Base-by-base conservation (phyloP, 2,113 vertebrate species). In the Tragelaphus buxtoni region DNA sequence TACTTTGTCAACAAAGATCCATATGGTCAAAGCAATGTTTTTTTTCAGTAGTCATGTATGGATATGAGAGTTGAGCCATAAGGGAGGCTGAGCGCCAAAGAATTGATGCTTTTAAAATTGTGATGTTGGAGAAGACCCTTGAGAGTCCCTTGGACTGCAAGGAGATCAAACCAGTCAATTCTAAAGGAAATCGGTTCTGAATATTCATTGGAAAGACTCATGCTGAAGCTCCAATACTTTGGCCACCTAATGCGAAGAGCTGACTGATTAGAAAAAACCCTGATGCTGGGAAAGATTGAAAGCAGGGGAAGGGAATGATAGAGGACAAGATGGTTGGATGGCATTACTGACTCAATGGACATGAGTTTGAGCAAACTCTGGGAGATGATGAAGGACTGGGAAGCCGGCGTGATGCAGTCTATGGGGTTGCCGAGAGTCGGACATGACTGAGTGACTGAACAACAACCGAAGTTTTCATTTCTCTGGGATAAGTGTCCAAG, bases 341-440 rank as follows among this genome's bases (percentile, higher is more conserved):
- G 65, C 9, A 11, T 35, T 35, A 69, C 65, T 35, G 32, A 69
- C 65, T 69, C 65, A 35, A 5, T 11, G 65, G 65, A 69, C 18
- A 11, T 35, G 18, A 22, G 18, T 69, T 35, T 69, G 18, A 5
- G 65, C 65, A 69, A 39, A 39, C 65, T 69, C 4, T 4, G 2
- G 65, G 65, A 39, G n/a, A 39, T 11, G n/a, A 69, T 69, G n/a
- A 69, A 69, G 63, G 18, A 22, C 9, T 10, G 18, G n/a, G 65
- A 22, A 69, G n/a, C n/a, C 11, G 65, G 65, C 2, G 0, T 69
- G 4, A 9, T 69, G n/a, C n/a, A 22, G n/a, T 69, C n/a, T 35
- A 1, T 2, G 9, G 65, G 63, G 65, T 22, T 22, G 65, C n/a
- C 0, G 4, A 69, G 65, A 39, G 65, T 22, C 0, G 0, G 65